Conservation (phyloP, 1,140 invertebrate genomes). For the Rhopalosiphum padi region DNA sequence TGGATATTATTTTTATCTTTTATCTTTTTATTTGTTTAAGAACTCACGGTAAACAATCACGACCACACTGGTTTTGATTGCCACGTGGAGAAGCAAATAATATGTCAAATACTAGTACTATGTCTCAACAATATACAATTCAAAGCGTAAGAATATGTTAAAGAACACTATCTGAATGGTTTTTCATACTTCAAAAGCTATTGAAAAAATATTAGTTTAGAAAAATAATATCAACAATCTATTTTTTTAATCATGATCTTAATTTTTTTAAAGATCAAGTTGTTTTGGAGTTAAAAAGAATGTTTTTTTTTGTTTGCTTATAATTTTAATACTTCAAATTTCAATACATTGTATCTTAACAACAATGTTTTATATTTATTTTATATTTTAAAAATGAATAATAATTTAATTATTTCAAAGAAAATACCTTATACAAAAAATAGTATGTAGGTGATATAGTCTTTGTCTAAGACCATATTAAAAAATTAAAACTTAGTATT, state of each 20-base stretch:
- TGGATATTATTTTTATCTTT: background rate
- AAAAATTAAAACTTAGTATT: too few relatives aligned
- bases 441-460: too few relatives aligned
- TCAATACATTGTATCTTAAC: background rate
- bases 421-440: too few relatives aligned
- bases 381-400: background rate
- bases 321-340: background rate
- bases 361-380: background rate
- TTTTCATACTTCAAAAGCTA: background rate
- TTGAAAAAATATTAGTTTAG: background rate
- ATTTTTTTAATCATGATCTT: background rate
- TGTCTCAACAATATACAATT: background rate
- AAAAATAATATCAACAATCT: background rate
- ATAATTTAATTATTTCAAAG: too few relatives aligned
- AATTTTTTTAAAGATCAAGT: background rate
- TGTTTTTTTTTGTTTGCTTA: background rate
- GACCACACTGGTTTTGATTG: background rate
- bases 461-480: too few relatives aligned
- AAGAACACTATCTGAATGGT: background rate
- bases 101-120: background rate
- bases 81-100: background rate
- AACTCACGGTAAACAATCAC: background rate
- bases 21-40: background rate
- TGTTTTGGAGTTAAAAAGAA: background rate
- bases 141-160: background rate